Conservation (phyloP, 1,140 invertebrate species). For the Lepidostoma basale region DNA sequence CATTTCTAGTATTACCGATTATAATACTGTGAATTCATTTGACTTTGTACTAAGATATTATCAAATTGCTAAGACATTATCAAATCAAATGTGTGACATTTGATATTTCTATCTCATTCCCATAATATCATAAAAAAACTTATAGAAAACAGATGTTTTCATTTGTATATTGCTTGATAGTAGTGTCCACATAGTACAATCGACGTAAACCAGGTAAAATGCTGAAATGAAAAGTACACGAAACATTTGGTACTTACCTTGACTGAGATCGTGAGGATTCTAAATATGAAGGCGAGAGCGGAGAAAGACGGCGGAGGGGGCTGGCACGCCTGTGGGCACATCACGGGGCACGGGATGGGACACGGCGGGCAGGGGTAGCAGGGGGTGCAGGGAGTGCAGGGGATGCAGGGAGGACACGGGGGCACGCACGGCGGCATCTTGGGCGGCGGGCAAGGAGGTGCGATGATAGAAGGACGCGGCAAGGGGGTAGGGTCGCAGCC, state of each 20-base stretch:
- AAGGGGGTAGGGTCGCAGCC: not conserved
- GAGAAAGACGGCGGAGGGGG: constrained; percentile 7
- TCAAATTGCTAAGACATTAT: not conserved
- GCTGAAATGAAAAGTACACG: not conserved
- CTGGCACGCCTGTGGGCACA: not conserved
- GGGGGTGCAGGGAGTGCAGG: not conserved
- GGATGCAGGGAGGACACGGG: not conserved
- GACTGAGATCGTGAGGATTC: not conserved
- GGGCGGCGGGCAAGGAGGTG: not conserved
- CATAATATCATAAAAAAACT: not conserved
- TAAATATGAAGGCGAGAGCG: constrained; percentile 11
- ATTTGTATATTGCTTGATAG: not conserved
- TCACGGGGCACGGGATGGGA: constrained; percentile 4
- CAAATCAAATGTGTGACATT: not conserved
- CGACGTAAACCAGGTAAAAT: not conserved
- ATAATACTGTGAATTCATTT: no score
- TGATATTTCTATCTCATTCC: not conserved
- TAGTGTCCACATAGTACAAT: not conserved
- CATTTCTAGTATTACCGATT: no score
- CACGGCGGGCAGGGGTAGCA: not conserved
- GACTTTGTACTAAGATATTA: not conserved
- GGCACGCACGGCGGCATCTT: not conserved
- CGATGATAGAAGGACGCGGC: no score
- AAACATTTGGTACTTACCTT: constrained; percentile 4
- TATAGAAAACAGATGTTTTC: no score